phyloP scores from a whole-genome alignment of 2,113 vertebrate genomes.

The Ursus arctos region DNA sequence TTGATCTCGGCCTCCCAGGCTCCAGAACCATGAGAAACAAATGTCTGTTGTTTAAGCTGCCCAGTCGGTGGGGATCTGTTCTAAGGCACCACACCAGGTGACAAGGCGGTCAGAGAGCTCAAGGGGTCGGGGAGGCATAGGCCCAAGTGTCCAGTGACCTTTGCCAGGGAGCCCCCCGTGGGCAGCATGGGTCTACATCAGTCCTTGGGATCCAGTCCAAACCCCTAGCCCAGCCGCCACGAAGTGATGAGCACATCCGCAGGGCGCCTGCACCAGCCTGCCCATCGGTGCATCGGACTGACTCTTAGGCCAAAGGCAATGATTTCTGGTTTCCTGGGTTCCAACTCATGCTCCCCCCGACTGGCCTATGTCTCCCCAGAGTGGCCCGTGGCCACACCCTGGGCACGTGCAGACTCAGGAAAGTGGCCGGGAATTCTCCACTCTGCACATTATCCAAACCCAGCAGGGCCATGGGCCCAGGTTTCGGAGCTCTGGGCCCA shows the following conservation, averaged over 20 bases:
- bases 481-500: not conserved
- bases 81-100: not conserved
- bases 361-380: not conserved
- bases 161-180: not conserved
- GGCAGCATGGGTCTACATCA: not conserved
- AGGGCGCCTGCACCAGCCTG: accelerated
- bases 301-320: not conserved
- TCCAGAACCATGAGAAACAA: not conserved
- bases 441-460: not conserved
- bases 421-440: not conserved
- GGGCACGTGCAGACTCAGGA: not conserved
- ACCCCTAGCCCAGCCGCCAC: not conserved
- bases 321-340: not conserved
- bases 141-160: not conserved
- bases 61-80: not conserved
- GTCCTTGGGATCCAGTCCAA: not conserved
- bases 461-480: not conserved
- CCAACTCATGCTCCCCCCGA: not conserved
- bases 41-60: not conserved
- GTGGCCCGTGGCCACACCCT: not conserved
- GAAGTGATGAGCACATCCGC: not conserved
- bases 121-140: not conserved
- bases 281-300: accelerated
- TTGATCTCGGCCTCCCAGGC: not conserved
- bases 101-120: not conserved